A percentile compares a stretch with the other conserved stretches of the same genome.
These are phyloP conservation scores for Nymphalis polychloros DNA, from an alignment of 2,888 invertebrate species.

Conservation along the genomic window DNA sequence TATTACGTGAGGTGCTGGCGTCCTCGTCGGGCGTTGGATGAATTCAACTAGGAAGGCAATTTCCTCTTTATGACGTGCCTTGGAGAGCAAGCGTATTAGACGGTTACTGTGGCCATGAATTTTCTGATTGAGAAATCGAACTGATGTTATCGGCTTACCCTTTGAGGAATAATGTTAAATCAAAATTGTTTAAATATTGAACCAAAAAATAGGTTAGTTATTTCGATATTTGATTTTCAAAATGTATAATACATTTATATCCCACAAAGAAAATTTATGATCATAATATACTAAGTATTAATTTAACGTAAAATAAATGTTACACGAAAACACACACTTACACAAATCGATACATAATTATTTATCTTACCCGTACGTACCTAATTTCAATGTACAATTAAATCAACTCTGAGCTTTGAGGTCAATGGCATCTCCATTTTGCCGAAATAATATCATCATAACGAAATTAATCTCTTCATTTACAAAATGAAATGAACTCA, in stretches of 20 bases:
- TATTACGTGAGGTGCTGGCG: slow-evolving; percentile 61
- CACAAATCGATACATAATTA: neutral
- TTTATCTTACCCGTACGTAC: neutral
- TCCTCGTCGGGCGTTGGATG: slow-evolving; percentile 56
- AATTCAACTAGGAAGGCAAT: slow-evolving; percentile 78
- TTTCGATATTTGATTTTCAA: too few species aligned
- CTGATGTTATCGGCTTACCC: slow-evolving; percentile 14
- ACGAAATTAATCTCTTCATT: too few species aligned
- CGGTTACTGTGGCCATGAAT: slow-evolving; percentile 48
- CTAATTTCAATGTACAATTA: too few species aligned
- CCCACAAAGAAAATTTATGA: too few species aligned
- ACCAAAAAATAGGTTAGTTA: too few species aligned
- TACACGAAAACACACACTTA: neutral
- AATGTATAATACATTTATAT: too few species aligned
- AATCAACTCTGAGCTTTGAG: too few species aligned
- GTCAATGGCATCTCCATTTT: too few species aligned
- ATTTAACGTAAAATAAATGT: neutral
- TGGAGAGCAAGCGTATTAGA: slow-evolving; percentile 59
- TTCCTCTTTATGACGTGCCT: slow-evolving; percentile 72
- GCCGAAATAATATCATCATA: too few species aligned
- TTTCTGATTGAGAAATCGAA: slow-evolving; percentile 33
- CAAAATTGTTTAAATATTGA: neutral
- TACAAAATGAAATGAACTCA: too few species aligned
- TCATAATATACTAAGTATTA: too few species aligned
- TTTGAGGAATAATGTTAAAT: neutral